Conservation (phyloP, 2,113 vertebrate genomes). For the Pseudolaguvia tuberculata region DNA sequence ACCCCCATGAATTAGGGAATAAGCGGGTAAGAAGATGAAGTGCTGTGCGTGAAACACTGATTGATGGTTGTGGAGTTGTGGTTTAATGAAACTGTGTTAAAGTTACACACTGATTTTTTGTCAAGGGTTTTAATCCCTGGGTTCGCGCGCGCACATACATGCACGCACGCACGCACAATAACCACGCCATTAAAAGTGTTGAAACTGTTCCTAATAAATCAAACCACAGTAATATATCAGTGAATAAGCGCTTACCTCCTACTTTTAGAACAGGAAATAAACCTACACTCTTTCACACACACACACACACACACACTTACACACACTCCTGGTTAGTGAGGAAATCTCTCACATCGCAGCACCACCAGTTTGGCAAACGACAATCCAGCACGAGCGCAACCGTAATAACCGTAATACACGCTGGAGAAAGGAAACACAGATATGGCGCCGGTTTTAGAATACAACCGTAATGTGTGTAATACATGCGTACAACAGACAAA, state of each 20-base stretch:
- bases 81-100: too few relatives aligned
- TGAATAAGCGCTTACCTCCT: constrained; percentile 13
- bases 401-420: constrained; percentile 30
- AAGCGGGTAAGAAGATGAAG: too few relatives aligned
- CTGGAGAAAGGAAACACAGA: not conserved
- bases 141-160: too few relatives aligned
- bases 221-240: not conserved
- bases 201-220: not conserved
- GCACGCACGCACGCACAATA: too few relatives aligned
- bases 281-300: too few relatives aligned
- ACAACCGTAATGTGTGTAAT: constrained; percentile 26
- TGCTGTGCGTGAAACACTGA: too few relatives aligned
- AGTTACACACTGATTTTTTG: too few relatives aligned
- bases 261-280: not conserved
- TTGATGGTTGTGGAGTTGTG: too few relatives aligned
- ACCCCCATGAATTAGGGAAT: too few relatives aligned
- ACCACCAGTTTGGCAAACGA: constrained; percentile 23
- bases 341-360: constrained; percentile 15
- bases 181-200: not conserved
- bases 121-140: too few relatives aligned
- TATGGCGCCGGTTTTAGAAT: not conserved
- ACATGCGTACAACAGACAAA: not conserved
- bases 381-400: constrained; percentile 28
- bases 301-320: too few relatives aligned
- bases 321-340: not conserved